Evolutionary conservation across 92 coral and sea anemone genomes (phyloP).

Genomic region (Virgularia gustaviana): DNA sequence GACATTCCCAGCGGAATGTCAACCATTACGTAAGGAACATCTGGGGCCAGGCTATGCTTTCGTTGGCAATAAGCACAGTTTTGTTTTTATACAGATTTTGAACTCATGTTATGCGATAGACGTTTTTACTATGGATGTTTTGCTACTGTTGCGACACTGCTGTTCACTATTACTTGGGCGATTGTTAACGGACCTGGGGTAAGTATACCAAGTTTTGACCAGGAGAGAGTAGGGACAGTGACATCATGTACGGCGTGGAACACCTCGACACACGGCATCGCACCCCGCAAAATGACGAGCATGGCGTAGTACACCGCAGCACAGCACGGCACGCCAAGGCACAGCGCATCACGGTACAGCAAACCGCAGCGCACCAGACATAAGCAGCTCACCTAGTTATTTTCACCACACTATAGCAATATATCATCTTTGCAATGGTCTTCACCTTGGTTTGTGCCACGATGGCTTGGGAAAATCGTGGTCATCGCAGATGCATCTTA

Average conservation of each 20-base stretch:
- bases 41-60: too few species aligned
- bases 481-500: constrained; percentile 70
- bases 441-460: constrained; percentile 59
- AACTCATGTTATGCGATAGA: constrained; percentile 63
- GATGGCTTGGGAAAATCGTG: constrained; percentile 91
- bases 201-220: constrained; percentile 8
- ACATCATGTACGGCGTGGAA: too few species aligned
- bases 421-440: constrained; percentile 58
- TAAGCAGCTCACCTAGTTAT: background rate
- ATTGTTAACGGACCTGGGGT: constrained; percentile 66
- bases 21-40: too few species aligned
- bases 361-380: background rate
- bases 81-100: constrained; percentile 57
- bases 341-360: too few species aligned
- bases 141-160: constrained; percentile 51
- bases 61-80: background rate
- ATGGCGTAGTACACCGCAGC: too few species aligned
- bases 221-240: background rate
- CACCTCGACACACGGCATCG: too few species aligned
- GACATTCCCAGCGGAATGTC: too few species aligned
- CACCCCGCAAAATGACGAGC: too few species aligned
- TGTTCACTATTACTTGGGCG: constrained; percentile 55
- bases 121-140: constrained; percentile 66
- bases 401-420: constrained; percentile 88
- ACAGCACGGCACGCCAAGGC: too few species aligned